A percentile compares a stretch with the other conserved stretches of the same genome.
phyloP scores from a whole-genome alignment of 2,888 invertebrate genomes.

The Monochamus alternatus region DNA sequence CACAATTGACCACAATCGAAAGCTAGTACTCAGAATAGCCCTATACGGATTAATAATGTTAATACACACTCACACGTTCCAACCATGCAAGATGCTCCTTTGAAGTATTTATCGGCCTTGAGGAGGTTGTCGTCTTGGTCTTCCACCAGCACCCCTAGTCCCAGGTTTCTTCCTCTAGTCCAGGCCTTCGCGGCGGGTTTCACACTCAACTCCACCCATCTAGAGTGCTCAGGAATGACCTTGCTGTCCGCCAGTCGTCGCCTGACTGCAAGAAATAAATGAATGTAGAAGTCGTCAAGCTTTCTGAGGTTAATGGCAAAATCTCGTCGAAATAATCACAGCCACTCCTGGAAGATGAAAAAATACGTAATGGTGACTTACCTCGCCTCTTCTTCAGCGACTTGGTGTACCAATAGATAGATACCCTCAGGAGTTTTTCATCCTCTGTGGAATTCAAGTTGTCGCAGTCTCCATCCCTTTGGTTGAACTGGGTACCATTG shows the following conservation, averaged over 20 bases:
- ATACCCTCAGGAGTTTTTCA: constrained; percentile 74
- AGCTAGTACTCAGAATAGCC: not conserved
- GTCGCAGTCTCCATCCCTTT: constrained; percentile 57
- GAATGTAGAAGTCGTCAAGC: not conserved
- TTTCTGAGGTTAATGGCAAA: not conserved
- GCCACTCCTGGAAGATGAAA: too few species aligned
- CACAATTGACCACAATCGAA: too few species aligned
- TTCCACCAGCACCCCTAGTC: constrained; percentile 75
- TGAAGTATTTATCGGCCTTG: constrained; percentile 72
- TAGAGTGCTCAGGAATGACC: constrained; percentile 67
- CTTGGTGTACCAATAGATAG: constrained; percentile 75
- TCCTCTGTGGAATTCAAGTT: constrained; percentile 65
- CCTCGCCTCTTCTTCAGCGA: constrained; percentile 74
- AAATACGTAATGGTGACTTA: constrained; percentile 55
- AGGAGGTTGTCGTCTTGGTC: constrained; percentile 74
- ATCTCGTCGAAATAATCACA: too few species aligned
- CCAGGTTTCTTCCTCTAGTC: constrained; percentile 67
- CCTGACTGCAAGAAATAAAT: constrained; percentile 65
- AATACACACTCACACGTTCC: constrained; percentile 70
- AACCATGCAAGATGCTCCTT: constrained; percentile 71
- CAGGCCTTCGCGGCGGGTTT: constrained; percentile 70
- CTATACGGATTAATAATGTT: constrained; percentile 54
- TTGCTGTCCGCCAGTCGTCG: constrained; percentile 72
- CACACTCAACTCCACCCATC: constrained; percentile 72
- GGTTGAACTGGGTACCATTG: constrained; percentile 60